Percentiles rank a stretch among this genome's conserved stretches.
Conservation (phyloP, 2,113 vertebrate genomes). For the Myotis lucifugus region DNA sequence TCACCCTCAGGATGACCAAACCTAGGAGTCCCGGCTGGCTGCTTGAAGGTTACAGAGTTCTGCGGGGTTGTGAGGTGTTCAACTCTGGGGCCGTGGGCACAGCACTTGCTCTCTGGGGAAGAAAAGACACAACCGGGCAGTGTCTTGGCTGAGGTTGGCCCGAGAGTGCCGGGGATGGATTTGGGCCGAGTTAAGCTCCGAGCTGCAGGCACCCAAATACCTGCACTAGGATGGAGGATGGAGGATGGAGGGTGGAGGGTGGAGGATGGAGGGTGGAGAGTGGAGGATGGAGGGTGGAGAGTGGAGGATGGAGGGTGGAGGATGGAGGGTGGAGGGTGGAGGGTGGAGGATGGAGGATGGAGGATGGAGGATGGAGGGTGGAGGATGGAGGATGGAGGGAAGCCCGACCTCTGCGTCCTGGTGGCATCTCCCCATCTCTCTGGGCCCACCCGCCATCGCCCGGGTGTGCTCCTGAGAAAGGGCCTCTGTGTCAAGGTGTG, state of each 20-base stretch:
- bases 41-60: rapidly evolving
- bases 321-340: too few relatives aligned
- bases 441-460: too few relatives aligned
- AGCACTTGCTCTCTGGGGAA: rapidly evolving
- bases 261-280: too few relatives aligned
- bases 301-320: too few relatives aligned
- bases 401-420: rapidly evolving
- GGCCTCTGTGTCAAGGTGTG: not conserved
- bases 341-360: too few relatives aligned
- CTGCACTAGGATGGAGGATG: rapidly evolving
- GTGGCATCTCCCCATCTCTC: rapidly evolving
- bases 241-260: too few relatives aligned
- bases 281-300: too few relatives aligned
- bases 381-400: too few relatives aligned
- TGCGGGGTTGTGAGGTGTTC: rapidly evolving
- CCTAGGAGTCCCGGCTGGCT: not conserved
- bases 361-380: too few relatives aligned
- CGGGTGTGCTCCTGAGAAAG: not conserved
- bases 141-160: not conserved
- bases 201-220: rapidly evolving
- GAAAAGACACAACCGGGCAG: not conserved
- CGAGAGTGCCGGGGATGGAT: not conserved
- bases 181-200: rapidly evolving
- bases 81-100: not conserved
- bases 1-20: not conserved